A percentile compares a stretch with the other conserved stretches of the same genome.
Conservation (phyloP, 2,888 invertebrate genomes). For the Rhamphomyia laevipes region DNA sequence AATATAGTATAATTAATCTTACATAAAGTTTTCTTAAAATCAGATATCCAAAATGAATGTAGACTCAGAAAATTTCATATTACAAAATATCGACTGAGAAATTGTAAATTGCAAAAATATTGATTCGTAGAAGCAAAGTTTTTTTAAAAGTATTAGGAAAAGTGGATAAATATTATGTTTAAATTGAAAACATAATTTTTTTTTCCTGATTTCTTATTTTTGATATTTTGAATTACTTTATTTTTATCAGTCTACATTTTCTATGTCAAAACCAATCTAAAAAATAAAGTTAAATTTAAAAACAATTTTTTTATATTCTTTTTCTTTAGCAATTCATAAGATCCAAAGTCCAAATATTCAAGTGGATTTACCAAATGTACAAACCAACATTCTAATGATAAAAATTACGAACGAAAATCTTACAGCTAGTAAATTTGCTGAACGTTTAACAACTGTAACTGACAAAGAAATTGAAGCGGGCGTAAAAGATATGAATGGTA, state of each 20-base stretch:
- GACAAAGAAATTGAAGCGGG: conserved; percentile 42
- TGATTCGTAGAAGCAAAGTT: too few species aligned
- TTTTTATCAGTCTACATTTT: too few species aligned
- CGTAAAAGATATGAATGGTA: conserved; percentile 33
- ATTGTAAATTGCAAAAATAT: too few species aligned
- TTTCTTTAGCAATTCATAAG: conserved; percentile 44
- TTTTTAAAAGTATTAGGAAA: too few species aligned
- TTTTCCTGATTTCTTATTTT: not conserved
- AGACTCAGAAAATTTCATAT: too few species aligned
- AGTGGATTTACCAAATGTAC: conserved; percentile 49
- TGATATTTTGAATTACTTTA: not conserved
- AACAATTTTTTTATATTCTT: conserved; percentile 1
- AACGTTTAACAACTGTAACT: conserved; percentile 39
- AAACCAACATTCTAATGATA: conserved; percentile 67
- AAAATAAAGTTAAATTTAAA: not conserved
- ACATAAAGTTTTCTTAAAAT: too few species aligned
- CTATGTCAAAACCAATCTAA: too few species aligned
- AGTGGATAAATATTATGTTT: too few species aligned
- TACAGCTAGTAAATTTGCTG: conserved; percentile 43
- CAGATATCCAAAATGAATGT: too few species aligned
- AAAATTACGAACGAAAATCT: conserved; percentile 43
- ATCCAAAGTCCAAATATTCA: conserved; percentile 47
- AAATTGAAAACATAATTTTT: too few species aligned
- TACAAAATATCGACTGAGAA: too few species aligned
- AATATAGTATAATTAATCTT: too few species aligned